Base-by-base conservation (phyloP, 2,797 vertebrate genomes). In the Thaleichthys pacificus region DNA sequence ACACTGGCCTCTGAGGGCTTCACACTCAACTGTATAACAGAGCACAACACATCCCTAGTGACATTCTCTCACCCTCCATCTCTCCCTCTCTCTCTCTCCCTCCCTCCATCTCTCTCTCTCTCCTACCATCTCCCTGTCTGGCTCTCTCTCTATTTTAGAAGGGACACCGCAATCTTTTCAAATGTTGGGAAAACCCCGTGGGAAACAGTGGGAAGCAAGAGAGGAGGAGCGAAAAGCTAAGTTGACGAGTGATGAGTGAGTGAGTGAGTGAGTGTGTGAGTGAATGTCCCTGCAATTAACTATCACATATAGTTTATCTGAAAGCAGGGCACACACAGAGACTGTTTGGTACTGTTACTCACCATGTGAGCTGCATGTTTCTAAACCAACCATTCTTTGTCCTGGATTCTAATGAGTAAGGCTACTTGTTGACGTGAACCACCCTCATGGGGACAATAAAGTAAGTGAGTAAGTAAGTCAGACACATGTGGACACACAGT, bases 1-100 rank as follows among this genome's bases (percentile, higher is more conserved):
- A 91, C 80, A 85, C 70, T 72, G 77, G 82, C 76, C 79, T 82
- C 69, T 72, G 70, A 69, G 73, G 17, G 72, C 74, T 68, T 66
- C 74, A 47, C 70, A 5, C 61, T 78, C 38, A 42, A 12, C 78
- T 84, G 83, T 56, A 56, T 6, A 86, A 58, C 9, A 24, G 84
- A 82, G 75, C 65, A 75, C 77, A 79, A 84, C 79, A 80, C 80
- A 26, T 60, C 21, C n/a, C 22, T 9, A 26, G 60, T 49, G 7
- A 11, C 21, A 24, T 22, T 63, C 21, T 60, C 58, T 22, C 58
- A 14, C 8, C 5, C 58, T 24, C 11, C 22, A 22, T 60, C 22
- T 60, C 58, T 60, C 30, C 5, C 61, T 38, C 30, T 3, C 30
- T 19, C 30, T 35, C 30, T 64, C 30, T 11, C 17, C 8, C 24